Evolutionary conservation across 2,888 invertebrate genomes (phyloP).

Genomic region (Drosophila sordidula): DNA sequence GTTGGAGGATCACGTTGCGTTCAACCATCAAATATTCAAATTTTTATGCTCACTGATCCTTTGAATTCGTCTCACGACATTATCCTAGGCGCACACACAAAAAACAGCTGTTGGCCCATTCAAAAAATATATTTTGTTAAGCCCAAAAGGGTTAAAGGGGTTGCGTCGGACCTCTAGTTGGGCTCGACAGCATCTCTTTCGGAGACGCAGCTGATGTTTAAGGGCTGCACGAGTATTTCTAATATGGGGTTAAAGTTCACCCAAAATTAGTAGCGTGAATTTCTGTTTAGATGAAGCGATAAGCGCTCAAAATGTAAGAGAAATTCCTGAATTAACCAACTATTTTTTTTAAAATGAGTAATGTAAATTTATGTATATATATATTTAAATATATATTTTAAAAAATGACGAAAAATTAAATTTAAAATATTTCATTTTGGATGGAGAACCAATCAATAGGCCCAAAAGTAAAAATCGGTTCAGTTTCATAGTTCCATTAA

Average conservation of each 20-base stretch:
- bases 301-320: background rate
- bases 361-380: too few species aligned
- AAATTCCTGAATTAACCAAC: too few species aligned
- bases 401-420: too few species aligned
- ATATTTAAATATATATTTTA: too few species aligned
- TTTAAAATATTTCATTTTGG: too few species aligned
- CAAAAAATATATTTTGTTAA: constrained; percentile 4
- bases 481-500: too few species aligned
- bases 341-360: too few species aligned
- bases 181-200: constrained; percentile 21
- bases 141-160: constrained; percentile 50
- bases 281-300: constrained; percentile 18
- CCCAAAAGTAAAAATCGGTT: too few species aligned
- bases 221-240: background rate
- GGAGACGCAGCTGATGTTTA: constrained; percentile 15
- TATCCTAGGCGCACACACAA: constrained; percentile 32
- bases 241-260: constrained; percentile 23
- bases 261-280: constrained; percentile 37
- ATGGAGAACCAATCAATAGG: too few species aligned
- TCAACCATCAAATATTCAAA: constrained; percentile 39
- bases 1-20: constrained; percentile 38
- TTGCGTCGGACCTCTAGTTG: constrained; percentile 21
- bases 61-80: constrained; percentile 23
- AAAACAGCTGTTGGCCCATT: constrained; percentile 61
- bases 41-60: constrained; percentile 57